phyloP scores from a whole-genome alignment of 2,113 vertebrate genomes.

The Quiscalus mexicanus region DNA sequence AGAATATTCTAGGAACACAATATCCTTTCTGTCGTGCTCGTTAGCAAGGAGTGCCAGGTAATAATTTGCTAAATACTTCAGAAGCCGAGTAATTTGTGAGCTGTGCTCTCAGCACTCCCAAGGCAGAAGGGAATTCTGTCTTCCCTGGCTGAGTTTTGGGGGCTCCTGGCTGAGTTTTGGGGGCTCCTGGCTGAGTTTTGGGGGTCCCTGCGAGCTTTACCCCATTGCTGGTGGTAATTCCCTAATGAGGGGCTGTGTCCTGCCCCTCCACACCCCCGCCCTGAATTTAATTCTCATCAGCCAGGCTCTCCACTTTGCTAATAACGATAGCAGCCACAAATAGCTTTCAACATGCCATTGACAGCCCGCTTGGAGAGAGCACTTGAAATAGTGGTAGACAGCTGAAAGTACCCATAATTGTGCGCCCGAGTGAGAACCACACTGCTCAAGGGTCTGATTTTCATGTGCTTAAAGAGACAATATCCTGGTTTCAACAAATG shows the following conservation, averaged over 20 bases:
- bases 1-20: conserved; percentile 32
- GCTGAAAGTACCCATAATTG: conserved; percentile 93
- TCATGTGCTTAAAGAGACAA: conserved; percentile 89
- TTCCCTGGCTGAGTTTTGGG: neutral
- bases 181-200: neutral
- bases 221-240: conserved; percentile 40
- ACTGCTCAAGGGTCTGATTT: conserved; percentile 88
- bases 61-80: conserved; percentile 46
- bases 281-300: conserved; percentile 89
- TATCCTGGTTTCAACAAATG: conserved; percentile 83
- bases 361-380: conserved; percentile 84
- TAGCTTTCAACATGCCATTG: conserved; percentile 92
- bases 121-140: neutral
- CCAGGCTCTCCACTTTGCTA: conserved; percentile 84
- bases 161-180: neutral
- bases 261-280: conserved; percentile 45
- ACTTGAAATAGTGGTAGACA: conserved; percentile 90
- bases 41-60: conserved; percentile 54
- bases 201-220: neutral
- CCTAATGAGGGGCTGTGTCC: conserved; percentile 63
- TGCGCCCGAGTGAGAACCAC: conserved; percentile 86
- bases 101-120: neutral
- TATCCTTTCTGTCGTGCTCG: neutral
- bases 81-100: conserved; percentile 2
- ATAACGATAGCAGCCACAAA: conserved; percentile 90